Evolutionary conservation across 1,140 invertebrate species (phyloP).

Genomic region (Amphibalanus amphitrite): DNA sequence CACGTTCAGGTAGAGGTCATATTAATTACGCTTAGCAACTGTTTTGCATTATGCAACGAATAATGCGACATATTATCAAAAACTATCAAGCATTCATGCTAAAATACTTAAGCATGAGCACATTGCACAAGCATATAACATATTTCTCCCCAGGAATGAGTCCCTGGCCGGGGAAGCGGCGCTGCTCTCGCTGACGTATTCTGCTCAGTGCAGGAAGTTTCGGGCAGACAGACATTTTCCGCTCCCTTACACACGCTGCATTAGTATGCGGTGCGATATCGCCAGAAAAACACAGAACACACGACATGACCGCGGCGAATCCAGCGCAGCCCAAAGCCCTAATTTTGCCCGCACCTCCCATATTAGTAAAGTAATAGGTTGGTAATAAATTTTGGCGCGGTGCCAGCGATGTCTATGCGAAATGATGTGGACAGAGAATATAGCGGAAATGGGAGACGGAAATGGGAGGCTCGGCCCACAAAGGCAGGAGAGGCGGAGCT

Average conservation of each 20-base stretch:
- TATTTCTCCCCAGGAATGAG: too few species aligned
- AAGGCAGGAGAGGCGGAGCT: neutral
- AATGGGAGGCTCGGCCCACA: neutral
- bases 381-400: neutral
- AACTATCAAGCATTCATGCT: too few species aligned
- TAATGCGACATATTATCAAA: too few species aligned
- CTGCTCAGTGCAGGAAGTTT: neutral
- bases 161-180: too few species aligned
- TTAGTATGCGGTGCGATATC: neutral
- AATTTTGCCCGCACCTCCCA: neutral
- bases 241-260: neutral
- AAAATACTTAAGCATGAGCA: too few species aligned
- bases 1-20: too few species aligned
- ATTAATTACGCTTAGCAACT: too few species aligned
- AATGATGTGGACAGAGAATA: neutral
- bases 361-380: neutral
- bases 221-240: neutral
- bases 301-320: neutral
- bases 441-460: slow-evolving; percentile 1
- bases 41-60: too few species aligned
- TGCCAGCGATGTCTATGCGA: neutral
- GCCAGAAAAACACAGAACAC: neutral
- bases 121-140: too few species aligned
- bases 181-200: neutral
- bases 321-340: neutral